Evolutionary conservation across 2,888 invertebrate species (phyloP), one percentile per base, ranked within the genome.

Genomic region (Clitarchus hookeri): DNA sequence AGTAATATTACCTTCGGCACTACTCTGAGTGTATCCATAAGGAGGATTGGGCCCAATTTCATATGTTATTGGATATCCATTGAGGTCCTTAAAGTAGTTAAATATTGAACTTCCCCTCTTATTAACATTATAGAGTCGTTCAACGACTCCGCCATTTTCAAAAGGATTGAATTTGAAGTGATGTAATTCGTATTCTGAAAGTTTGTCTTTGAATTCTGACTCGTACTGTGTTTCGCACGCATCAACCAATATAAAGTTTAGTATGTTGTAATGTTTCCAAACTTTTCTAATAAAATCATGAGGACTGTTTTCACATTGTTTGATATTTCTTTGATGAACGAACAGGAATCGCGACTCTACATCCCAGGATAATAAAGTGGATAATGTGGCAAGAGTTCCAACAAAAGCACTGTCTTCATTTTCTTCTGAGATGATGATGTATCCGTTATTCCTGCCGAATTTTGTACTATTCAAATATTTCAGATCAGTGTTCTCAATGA

Each of bases 351-450:
- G n/a, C 16, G 65, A 65, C 3, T 65, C n/a, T n/a, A 65, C 65
- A 23, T 65, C 16, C 65, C 65, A 65, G 8, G 16, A n/a, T n/a
- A 19, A 65, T 16, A 16, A 65, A 16, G 65, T 23, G 65, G 65
- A 65, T 16, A 65, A 23, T 9, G 23, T 65, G 8, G 19, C n/a
- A 23, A 65, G 65, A 11, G 65, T 23, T 65, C n/a, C 23, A 65
- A 65, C 23, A 19, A 65, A 65, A n/a, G 65, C 65, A 23, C 23
- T 65, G 65, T 65, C 65, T 65, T n/a, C 65, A 23, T 65, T 65
- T 65, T 65, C n/a, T 65, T 65, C 65, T 23, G 65, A 65, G 65
- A 65, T 65, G 65, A 65, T 65, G n/a, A 65, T 65, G 65, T 23
- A 65, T 9, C 65, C 65, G 65, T 11, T 9, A 65, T 19, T 65